A percentile compares a stretch with the other conserved stretches of the same genome.
Evolutionary conservation across 2,888 invertebrate species (phyloP).

Genomic region (Pelosia muscerda): DNA sequence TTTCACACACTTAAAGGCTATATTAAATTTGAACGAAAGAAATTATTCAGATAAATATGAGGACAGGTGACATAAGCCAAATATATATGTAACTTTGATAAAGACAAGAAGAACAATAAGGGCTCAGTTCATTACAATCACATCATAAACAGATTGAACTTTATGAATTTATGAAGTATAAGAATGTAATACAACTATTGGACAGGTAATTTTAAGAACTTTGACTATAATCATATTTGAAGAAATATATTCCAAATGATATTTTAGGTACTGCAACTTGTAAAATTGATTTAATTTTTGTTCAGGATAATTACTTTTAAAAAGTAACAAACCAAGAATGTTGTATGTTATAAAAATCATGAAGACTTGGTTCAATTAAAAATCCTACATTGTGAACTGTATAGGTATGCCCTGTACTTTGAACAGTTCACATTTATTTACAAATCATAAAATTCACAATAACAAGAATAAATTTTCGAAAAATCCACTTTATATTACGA

Average conservation of each 20-base stretch:
- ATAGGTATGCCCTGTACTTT: not conserved
- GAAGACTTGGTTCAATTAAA: not conserved
- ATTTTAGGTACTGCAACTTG: too few species aligned
- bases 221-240: not conserved
- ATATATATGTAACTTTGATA: too few species aligned
- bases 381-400: not conserved
- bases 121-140: not conserved
- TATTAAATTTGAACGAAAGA: not conserved
- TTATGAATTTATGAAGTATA: not conserved
- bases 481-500: not conserved
- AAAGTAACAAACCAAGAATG: too few species aligned
- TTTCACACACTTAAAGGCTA: not conserved
- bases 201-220: not conserved
- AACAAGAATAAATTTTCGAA: not conserved
- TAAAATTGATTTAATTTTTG: too few species aligned
- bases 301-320: too few species aligned
- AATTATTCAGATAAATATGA: not conserved
- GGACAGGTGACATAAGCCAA: too few species aligned
- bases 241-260: not conserved
- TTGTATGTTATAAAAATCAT: not conserved
- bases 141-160: not conserved
- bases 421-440: not conserved
- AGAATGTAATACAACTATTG: too few species aligned
- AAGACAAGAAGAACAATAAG: not conserved
- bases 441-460: not conserved